Base-by-base conservation (phyloP, 2,888 invertebrate species). In the Neoaliturus tenellus region DNA sequence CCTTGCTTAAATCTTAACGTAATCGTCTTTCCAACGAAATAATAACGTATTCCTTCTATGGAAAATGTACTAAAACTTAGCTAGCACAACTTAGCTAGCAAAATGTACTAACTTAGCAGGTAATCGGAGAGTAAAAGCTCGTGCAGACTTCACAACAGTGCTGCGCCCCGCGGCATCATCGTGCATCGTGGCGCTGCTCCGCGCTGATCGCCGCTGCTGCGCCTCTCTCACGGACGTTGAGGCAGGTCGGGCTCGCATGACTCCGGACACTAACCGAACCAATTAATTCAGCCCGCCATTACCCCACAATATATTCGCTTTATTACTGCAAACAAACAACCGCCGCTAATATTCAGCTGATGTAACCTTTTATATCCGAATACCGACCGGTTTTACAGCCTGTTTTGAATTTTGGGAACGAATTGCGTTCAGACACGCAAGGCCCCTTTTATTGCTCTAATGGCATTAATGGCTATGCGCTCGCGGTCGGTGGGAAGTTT, bases 261-360 rank as follows among this genome's bases (percentile, higher is more conserved):
- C 69, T 69, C 69, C 35, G n/a, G 17, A 20, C 69, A 69, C 69
- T 69, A 69, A 35, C 39, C 20, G 69, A 39, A 69, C 69, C 69
- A 69, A 69, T 69, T 69, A 69, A 69, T 69, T 33, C 39, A 4
- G 20, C 67, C 8, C 12, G 23, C 69, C 69, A 69, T 69, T 69
- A 69, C 17, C 31, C 35, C 10, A 69, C 69, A 69, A 69, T 69
- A 69, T 69, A 35, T 69, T 39, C 69, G 35, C 39, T 69, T 69
- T 69, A 69, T 69, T 69, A 69, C 69, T 39, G 2, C 69, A 69
- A 69, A 69, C 69, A 69, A 69, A 69, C 69, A 69, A 69, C 67
- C 25, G 28, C 67, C 69, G 39, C 69, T 69, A 69, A 69, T 69
- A 69, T 69, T 69, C 20, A 69, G 69, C 69, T 67, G 69, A 69